Percentiles rank a stretch among this genome's conserved stretches.
These are phyloP conservation scores for Empis livida DNA, from an alignment of 2,888 invertebrate genomes.

Conservation along the genomic window DNA sequence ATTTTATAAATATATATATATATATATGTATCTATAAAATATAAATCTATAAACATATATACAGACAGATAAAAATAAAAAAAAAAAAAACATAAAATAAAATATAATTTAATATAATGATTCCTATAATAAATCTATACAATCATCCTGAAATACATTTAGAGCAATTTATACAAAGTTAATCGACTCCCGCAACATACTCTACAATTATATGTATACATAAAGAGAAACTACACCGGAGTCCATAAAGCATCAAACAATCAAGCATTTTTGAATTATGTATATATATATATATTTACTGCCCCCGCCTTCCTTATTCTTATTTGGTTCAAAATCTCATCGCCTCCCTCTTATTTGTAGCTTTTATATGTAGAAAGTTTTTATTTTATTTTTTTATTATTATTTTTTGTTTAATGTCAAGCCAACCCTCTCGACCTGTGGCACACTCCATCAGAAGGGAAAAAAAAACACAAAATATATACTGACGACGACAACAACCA, in stretches of 20 bases:
- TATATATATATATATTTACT: not conserved
- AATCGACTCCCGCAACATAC: conserved; percentile 18
- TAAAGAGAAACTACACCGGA: too few species aligned
- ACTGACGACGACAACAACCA: not conserved
- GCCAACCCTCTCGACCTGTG: not conserved
- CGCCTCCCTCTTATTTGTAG: not conserved
- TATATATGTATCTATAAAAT: not conserved
- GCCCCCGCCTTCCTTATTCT: too few species aligned
- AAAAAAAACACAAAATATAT: not conserved
- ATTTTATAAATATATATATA: not conserved
- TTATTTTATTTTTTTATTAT: not conserved
- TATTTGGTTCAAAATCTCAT: not conserved
- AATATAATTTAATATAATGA: too few species aligned
- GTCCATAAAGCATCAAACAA: too few species aligned
- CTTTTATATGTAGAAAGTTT: not conserved
- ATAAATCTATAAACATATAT: too few species aligned
- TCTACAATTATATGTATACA: not conserved
- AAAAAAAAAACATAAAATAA: too few species aligned
- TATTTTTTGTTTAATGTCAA: not conserved
- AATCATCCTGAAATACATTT: conserved; percentile 11
- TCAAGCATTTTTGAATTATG: not conserved
- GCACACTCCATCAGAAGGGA: not conserved
- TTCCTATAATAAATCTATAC: too few species aligned
- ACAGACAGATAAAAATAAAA: too few species aligned
- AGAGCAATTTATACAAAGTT: conserved; percentile 17